Evolutionary conservation across 2,888 invertebrate species (phyloP).

Genomic region (Tipula helvola): DNA sequence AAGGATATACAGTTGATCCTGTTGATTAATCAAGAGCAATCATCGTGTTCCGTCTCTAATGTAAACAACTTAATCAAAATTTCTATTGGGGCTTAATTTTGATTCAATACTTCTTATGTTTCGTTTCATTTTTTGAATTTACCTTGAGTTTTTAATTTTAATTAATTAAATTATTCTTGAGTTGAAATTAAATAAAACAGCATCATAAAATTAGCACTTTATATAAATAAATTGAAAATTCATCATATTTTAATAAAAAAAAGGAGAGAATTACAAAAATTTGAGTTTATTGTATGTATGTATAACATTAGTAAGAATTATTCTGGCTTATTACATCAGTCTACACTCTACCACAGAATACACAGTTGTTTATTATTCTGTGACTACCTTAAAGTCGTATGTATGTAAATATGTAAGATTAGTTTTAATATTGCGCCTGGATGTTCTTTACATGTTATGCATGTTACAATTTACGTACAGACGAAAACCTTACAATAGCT

Average conservation of each 20-base stretch:
- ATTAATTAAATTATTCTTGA: background rate
- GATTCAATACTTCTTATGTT: background rate
- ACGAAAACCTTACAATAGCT: too few species aligned
- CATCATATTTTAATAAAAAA: background rate
- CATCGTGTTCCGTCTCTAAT: background rate
- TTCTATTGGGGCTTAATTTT: background rate
- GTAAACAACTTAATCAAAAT: background rate
- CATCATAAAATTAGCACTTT: background rate
- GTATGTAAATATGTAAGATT: too few species aligned
- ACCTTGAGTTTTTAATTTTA: background rate
- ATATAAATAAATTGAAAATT: background rate
- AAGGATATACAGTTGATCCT: slow-evolving; percentile 28
- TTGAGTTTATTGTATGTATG: background rate
- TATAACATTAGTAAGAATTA: too few species aligned
- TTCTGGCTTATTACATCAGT: too few species aligned
- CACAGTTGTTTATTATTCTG: too few species aligned
- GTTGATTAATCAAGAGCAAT: background rate
- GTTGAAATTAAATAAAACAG: background rate
- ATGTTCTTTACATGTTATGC: background rate
- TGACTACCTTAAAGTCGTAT: too few species aligned
- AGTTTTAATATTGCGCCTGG: background rate
- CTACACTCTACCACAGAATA: too few species aligned
- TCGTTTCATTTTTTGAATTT: background rate
- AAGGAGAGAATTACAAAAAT: background rate
- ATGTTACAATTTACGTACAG: background rate